Percentiles rank a stretch among this genome's conserved stretches.
Conservation (phyloP, 2,113 vertebrate genomes). For the Corythornis madagascariensis region DNA sequence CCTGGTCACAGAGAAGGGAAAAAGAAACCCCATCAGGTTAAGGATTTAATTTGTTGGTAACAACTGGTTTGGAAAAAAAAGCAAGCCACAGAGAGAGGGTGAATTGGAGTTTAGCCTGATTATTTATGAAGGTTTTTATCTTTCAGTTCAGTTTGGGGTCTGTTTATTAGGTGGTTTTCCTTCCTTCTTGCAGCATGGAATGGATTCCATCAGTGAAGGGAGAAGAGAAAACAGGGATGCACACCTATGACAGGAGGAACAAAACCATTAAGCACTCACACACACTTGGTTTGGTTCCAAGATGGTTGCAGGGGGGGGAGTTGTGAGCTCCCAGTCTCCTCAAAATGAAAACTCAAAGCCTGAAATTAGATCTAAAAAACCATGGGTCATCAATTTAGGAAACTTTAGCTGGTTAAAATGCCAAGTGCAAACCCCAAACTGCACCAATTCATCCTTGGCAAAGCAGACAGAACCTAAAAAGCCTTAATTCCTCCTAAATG, state of each 20-base stretch:
- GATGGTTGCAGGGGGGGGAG: neutral
- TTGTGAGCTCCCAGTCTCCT: neutral
- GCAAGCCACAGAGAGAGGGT: neutral
- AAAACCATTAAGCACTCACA: neutral
- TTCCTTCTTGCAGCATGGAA: neutral
- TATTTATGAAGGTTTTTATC: neutral
- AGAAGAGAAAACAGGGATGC: neutral
- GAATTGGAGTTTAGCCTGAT: neutral
- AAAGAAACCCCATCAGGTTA: neutral
- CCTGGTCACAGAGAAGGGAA: slow-evolving; percentile 72
- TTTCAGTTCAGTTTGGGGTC: neutral
- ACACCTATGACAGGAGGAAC: neutral
- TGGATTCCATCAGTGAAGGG: neutral
- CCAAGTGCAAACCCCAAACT: neutral
- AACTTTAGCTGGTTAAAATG: neutral
- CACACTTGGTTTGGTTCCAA: neutral
- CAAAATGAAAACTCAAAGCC: neutral
- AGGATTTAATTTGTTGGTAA: neutral
- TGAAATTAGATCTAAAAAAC: neutral
- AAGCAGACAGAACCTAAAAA: neutral
- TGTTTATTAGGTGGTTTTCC: neutral
- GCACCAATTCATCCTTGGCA: neutral
- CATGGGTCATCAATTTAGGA: neutral
- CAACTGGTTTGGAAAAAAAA: neutral
- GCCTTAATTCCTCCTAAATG: neutral